Evolutionary conservation across 2,113 vertebrate species (phyloP).

Genomic region (Microcebus jonahi): DNA sequence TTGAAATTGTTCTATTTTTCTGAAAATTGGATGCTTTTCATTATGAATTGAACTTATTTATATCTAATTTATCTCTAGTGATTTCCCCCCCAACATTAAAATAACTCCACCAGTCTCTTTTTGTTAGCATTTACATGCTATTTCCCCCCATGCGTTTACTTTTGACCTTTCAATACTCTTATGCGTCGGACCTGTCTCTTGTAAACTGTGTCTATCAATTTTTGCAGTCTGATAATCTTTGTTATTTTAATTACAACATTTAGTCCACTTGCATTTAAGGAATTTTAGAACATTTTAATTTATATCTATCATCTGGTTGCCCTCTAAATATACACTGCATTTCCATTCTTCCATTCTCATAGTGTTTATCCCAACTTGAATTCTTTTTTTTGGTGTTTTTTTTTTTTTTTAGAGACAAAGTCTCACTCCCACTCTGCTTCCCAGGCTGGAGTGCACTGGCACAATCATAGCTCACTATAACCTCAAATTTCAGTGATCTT

Average conservation of each 20-base stretch:
- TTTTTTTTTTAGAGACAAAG: neutral
- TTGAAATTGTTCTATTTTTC: neutral
- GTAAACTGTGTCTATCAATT: neutral
- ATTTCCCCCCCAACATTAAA: neutral
- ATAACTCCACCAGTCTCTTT: neutral
- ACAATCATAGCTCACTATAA: no score
- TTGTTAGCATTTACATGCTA: neutral
- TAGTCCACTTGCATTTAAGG: neutral
- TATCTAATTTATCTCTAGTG: neutral
- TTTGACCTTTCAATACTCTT: neutral
- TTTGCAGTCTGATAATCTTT: neutral
- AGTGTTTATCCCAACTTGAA: neutral
- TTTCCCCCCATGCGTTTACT: rapidly evolving
- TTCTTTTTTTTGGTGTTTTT: neutral
- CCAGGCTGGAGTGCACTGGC: no score
- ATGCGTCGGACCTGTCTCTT: neutral
- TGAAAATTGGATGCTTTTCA: neutral
- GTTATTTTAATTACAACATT: neutral
- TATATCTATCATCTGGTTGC: neutral
- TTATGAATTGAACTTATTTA: neutral
- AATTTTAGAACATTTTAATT: neutral
- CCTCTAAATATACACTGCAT: neutral
- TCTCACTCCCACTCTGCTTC: no score
- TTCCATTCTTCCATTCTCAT: neutral
- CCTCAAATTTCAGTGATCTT: no score